Evolutionary conservation across 2,888 invertebrate species (phyloP).

Genomic region (Lordiphosa andalusiaca): DNA sequence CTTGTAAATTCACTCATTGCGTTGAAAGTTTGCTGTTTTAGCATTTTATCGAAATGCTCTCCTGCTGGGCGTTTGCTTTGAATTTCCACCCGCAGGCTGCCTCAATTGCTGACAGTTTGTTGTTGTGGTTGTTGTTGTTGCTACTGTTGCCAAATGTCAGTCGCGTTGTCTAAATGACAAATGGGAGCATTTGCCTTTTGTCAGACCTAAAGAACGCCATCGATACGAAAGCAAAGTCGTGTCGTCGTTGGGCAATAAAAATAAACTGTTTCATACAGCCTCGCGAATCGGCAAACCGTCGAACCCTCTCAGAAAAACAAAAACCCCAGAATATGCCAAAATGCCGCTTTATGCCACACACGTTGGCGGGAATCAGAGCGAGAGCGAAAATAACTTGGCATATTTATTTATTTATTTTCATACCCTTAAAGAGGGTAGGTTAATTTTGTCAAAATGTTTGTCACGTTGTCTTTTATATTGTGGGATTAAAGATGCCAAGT

Average conservation of each 20-base stretch:
- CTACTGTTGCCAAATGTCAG: too few species aligned
- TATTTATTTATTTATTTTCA: too few species aligned
- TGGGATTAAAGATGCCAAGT: too few species aligned
- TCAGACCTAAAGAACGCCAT: slow-evolving; percentile 20
- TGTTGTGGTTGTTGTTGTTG: too few species aligned
- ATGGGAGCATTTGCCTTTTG: slow-evolving; percentile 70
- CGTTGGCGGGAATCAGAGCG: slow-evolving; percentile 27
- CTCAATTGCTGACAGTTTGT: too few species aligned
- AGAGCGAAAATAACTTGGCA: slow-evolving; percentile 1
- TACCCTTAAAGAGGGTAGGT: too few species aligned
- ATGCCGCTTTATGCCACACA: slow-evolving; percentile 51
- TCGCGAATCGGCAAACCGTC: too few species aligned
- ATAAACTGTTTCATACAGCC: slow-evolving; percentile 48
- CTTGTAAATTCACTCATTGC: too few species aligned
- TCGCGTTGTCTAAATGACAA: slow-evolving; percentile 55
- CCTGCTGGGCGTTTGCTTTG: too few species aligned
- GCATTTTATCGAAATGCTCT: neutral
- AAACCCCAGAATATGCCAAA: slow-evolving; percentile 1
- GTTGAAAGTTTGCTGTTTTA: neutral
- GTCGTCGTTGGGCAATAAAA: slow-evolving; percentile 61
- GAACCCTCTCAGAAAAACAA: too few species aligned
- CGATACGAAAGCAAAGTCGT: slow-evolving; percentile 32
- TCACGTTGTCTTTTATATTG: too few species aligned
- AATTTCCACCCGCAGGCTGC: slow-evolving; percentile 1
- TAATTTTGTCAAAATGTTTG: too few species aligned